Evolutionary conservation across 53 echinoderm and acorn worm genomes (phyloP).

Genomic region (Antedon mediterranea): DNA sequence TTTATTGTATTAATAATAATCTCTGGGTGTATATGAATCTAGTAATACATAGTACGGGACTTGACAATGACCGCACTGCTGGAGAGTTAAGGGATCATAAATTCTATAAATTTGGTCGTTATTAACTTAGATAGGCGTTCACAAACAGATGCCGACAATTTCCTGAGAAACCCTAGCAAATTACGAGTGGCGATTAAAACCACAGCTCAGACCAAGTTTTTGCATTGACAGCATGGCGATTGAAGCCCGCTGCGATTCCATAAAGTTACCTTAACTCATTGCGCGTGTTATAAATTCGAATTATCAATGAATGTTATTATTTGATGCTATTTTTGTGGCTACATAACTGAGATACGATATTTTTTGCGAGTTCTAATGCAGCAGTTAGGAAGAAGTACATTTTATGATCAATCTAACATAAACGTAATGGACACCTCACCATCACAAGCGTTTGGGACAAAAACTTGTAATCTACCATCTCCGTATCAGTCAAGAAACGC

Average conservation of each 20-base stretch:
- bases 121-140: background rate
- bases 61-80: background rate
- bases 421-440: background rate
- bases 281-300: background rate
- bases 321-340: background rate
- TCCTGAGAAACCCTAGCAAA: background rate
- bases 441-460: background rate
- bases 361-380: background rate
- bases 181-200: background rate
- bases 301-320: background rate
- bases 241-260: background rate
- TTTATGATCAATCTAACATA: background rate
- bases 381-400: background rate
- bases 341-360: background rate
- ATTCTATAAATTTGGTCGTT: background rate
- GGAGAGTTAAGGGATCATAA: background rate
- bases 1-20: no score
- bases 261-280: background rate
- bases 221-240: slow-evolving; percentile 1
- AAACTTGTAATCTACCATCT: background rate
- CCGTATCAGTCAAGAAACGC: background rate
- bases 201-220: background rate
- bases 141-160: slow-evolving; percentile 1
- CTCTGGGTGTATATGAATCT: background rate
- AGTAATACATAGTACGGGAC: background rate